A percentile compares a stretch with the other conserved stretches of the same genome.
phyloP scores from a whole-genome alignment of 2,797 vertebrate genomes.

The Paguma larvata region DNA sequence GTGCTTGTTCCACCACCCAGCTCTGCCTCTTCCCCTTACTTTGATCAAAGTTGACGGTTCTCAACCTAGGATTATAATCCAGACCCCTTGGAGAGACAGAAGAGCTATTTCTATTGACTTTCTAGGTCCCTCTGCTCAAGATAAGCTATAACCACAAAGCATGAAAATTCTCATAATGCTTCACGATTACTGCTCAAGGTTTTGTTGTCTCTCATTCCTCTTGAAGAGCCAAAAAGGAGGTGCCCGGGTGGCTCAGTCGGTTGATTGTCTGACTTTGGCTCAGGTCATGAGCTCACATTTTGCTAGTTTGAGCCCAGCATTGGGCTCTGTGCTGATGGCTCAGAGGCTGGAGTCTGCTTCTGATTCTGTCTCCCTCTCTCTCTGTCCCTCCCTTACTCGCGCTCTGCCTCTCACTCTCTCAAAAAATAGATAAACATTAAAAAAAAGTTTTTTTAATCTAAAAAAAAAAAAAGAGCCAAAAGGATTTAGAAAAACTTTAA shows the following conservation, averaged over 20 bases:
- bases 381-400: too few species aligned
- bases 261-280: too few species aligned
- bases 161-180: neutral
- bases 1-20: neutral
- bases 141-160: neutral
- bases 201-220: neutral
- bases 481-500: neutral
- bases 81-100: neutral
- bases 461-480: neutral
- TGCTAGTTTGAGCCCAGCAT: too few species aligned
- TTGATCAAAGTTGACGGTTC: neutral
- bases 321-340: too few species aligned
- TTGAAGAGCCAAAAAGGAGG: neutral
- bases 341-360: too few species aligned
- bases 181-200: neutral
- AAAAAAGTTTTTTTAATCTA: too few species aligned
- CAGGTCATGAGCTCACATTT: too few species aligned
- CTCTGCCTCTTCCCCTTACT: neutral
- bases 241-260: too few species aligned
- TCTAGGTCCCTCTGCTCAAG: neutral
- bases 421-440: too few species aligned
- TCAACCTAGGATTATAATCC: neutral
- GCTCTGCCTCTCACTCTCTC: too few species aligned
- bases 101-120: neutral
- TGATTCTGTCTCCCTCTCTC: too few species aligned